Percentiles rank a stretch among this genome's conserved stretches.
phyloP scores from a whole-genome alignment of 1,140 invertebrate genomes.

The Geopemphigus sp. region DNA sequence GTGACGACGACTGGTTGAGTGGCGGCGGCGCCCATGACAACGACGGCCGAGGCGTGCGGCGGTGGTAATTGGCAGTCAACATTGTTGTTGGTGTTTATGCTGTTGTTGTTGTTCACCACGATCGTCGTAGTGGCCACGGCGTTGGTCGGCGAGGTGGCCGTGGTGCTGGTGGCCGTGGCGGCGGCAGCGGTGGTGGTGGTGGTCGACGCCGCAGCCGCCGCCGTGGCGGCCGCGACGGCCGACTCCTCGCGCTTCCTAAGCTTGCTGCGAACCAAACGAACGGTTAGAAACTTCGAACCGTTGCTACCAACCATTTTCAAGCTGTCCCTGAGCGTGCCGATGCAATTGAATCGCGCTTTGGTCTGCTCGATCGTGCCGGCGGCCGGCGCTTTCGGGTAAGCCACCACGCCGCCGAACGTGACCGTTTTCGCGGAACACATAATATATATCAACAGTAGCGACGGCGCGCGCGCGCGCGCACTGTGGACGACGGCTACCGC shows the following conservation, averaged over 20 bases:
- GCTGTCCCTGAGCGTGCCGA: conserved; percentile 53
- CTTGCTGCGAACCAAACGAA: conserved; percentile 83
- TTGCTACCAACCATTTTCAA: conserved; percentile 73
- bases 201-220: conserved; percentile 51
- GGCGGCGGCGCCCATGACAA: too few species aligned
- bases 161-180: conserved; percentile 45
- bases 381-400: conserved; percentile 50
- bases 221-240: conserved; percentile 42
- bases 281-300: conserved; percentile 73
- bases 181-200: conserved; percentile 6
- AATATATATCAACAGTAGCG: too few species aligned
- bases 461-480: too few species aligned
- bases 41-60: too few species aligned
- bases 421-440: conserved; percentile 52
- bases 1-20: conserved; percentile 38
- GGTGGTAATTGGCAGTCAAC: conserved; percentile 51
- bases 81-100: conserved; percentile 51
- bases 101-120: conserved; percentile 52
- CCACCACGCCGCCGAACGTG: conserved; percentile 53
- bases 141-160: neutral
- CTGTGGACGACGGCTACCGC: too few species aligned
- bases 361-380: conserved; percentile 18
- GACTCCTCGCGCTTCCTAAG: conserved; percentile 76
- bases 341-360: conserved; percentile 54
- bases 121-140: too few species aligned